phyloP scores from a whole-genome alignment of 2,888 invertebrate genomes.

The Nineta flava region DNA sequence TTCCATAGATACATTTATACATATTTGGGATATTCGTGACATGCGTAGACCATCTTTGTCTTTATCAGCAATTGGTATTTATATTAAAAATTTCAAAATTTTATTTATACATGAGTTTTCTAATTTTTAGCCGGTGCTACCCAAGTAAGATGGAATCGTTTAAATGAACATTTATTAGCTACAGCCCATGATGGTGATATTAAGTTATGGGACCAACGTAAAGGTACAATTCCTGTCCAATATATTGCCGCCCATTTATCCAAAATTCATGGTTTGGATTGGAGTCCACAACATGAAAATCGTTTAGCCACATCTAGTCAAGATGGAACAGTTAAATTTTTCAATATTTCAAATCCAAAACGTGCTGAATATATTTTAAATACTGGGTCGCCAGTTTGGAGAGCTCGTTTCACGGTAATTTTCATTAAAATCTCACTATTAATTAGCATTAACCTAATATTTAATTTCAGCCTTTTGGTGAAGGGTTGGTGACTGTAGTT shows the following conservation, averaged over 20 bases:
- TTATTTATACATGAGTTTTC: not conserved
- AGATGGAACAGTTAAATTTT: slow-evolving; percentile 89
- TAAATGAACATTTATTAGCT: slow-evolving; percentile 68
- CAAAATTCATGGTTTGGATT: slow-evolving; percentile 86
- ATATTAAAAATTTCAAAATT: slow-evolving; percentile 13
- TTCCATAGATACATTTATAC: slow-evolving; percentile 85
- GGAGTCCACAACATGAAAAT: slow-evolving; percentile 76
- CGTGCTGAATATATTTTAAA: slow-evolving; percentile 72
- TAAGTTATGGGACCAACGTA: slow-evolving; percentile 89
- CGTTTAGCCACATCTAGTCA: slow-evolving; percentile 85
- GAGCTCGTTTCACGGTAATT: slow-evolving; percentile 69
- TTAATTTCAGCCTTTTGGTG: slow-evolving; percentile 63
- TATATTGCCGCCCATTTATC: slow-evolving; percentile 86
- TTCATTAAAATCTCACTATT: not conserved
- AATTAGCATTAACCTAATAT: not conserved
- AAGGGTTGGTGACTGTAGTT: slow-evolving; percentile 80
- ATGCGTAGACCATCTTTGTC: slow-evolving; percentile 68
- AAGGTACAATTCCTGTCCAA: slow-evolving; percentile 71
- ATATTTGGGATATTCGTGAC: slow-evolving; percentile 86
- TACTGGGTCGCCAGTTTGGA: slow-evolving; percentile 80
- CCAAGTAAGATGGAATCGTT: slow-evolving; percentile 86
- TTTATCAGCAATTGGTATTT: slow-evolving; percentile 72
- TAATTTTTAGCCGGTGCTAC: slow-evolving; percentile 59
- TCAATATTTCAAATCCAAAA: slow-evolving; percentile 74
- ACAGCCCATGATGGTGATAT: slow-evolving; percentile 94